Conservation (phyloP, 1,140 invertebrate species). For the Prorops nasuta region DNA sequence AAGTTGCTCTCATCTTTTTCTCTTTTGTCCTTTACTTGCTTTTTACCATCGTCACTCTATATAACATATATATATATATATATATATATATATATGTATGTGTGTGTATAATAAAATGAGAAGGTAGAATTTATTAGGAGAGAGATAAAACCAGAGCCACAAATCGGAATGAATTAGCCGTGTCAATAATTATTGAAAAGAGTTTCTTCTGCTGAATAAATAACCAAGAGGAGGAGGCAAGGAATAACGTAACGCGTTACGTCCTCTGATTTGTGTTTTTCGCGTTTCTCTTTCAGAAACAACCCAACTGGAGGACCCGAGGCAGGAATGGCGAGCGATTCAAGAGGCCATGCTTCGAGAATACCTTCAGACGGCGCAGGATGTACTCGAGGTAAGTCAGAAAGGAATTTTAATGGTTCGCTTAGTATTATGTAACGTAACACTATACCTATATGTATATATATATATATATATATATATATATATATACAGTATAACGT, state of each 20-base stretch:
- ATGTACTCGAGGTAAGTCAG: conserved; percentile 81
- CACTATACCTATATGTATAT: no score
- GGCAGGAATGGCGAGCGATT: conserved; percentile 91
- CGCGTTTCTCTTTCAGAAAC: conserved; percentile 69
- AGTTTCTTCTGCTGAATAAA: no score
- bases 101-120: no score
- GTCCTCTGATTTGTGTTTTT: no score
- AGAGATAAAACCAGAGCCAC: no score
- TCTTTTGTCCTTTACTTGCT: conserved; percentile 10
- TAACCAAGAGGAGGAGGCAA: no score
- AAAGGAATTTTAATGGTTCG: not conserved
- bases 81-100: no score
- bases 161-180: no score
- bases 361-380: conserved; percentile 91
- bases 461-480: not conserved
- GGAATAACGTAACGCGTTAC: no score
- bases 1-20: conserved; percentile 57
- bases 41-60: conserved; percentile 3
- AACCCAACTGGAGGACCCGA: conserved; percentile 93
- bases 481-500: not conserved
- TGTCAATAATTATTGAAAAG: no score
- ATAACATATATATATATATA: no score
- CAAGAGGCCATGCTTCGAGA: conserved; percentile 96
- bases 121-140: no score
- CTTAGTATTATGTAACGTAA: not conserved